Evolutionary conservation across 2,797 vertebrate genomes (phyloP).

Genomic region (Valencia hispanica): DNA sequence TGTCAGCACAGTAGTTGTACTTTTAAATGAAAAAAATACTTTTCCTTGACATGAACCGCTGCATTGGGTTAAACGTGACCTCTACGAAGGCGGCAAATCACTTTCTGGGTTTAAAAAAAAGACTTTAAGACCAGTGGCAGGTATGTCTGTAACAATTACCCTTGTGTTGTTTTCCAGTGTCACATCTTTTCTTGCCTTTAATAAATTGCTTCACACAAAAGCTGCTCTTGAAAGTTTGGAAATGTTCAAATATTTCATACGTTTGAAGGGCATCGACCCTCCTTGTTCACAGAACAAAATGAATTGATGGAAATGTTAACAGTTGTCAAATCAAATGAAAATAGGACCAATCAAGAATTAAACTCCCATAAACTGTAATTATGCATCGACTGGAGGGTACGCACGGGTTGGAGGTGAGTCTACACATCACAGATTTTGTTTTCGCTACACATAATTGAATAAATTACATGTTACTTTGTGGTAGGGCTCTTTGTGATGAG

Average conservation of each 20-base stretch:
- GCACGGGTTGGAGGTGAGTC: conserved; percentile 10
- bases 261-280: background rate
- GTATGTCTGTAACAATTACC: conserved; percentile 3
- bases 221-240: background rate
- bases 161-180: conserved; percentile 3
- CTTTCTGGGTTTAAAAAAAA: conserved; percentile 4
- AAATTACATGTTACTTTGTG: conserved; percentile 11
- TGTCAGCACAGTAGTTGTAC: background rate
- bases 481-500: conserved; percentile 6
- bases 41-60: background rate
- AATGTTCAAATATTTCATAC: conserved; percentile 1
- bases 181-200: background rate
- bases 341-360: background rate
- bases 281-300: conserved; percentile 1
- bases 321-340: background rate
- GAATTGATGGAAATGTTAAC: background rate
- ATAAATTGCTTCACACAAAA: conserved; percentile 7
- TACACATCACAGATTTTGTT: conserved; percentile 2
- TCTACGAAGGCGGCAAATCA: conserved; percentile 1
- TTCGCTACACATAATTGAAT: conserved; percentile 16
- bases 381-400: background rate
- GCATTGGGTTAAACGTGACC: background rate
- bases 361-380: conserved; percentile 18
- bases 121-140: background rate
- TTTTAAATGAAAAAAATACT: background rate